These are phyloP conservation scores for Drosophila littoralis DNA, from an alignment of 1,140 invertebrate genomes.

Conservation along the genomic window DNA sequence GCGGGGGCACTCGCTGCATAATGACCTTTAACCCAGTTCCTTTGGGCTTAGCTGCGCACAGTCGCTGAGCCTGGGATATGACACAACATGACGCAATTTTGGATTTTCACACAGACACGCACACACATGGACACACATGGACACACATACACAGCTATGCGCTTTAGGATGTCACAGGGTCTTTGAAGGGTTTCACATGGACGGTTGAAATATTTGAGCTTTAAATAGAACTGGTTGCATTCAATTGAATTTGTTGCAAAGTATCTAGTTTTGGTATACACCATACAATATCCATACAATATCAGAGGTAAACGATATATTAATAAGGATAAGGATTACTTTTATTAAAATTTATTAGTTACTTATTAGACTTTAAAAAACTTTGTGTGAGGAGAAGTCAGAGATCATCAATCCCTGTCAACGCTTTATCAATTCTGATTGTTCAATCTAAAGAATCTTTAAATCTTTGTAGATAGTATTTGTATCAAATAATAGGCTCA, in stretches of 20 bases:
- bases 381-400: no score
- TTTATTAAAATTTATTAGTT: no score
- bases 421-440: no score
- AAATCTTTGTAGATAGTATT: no score
- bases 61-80: constrained; percentile 60
- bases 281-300: no score
- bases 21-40: constrained; percentile 67
- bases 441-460: no score
- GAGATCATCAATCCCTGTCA: no score
- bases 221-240: neutral
- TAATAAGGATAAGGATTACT: no score
- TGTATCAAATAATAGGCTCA: no score
- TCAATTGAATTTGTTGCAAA: neutral
- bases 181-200: constrained; percentile 30
- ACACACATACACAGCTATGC: neutral
- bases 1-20: constrained; percentile 8
- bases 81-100: constrained; percentile 76
- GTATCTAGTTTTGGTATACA: no score
- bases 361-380: no score
- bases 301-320: no score
- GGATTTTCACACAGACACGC: constrained; percentile 13
- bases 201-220: constrained; percentile 2
- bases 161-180: constrained; percentile 54
- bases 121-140: neutral
- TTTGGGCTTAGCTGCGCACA: constrained; percentile 8